These are phyloP conservation scores for Chouioia cunea DNA, from an alignment of 2,888 invertebrate genomes.

Conservation along the genomic window DNA sequence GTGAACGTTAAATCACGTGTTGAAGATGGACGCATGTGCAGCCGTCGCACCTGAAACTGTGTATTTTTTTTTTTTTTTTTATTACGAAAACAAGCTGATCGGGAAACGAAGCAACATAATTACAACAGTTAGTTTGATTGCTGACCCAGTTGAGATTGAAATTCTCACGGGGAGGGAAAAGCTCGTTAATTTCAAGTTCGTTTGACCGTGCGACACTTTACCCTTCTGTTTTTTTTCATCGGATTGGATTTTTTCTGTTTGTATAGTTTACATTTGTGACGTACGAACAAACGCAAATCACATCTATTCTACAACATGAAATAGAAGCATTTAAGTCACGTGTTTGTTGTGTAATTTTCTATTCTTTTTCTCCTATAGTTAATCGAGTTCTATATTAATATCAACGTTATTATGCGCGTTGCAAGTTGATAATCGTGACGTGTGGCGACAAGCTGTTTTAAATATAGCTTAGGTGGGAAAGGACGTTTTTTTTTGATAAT, in stretches of 20 bases:
- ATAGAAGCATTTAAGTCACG: background rate
- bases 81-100: too few relatives aligned
- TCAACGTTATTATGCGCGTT: background rate
- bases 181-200: conserved; percentile 19
- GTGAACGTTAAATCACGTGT: background rate
- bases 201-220: conserved; percentile 5
- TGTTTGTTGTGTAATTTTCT: background rate
- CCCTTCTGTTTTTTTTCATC: background rate
- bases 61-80: too few relatives aligned
- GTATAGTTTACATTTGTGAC: too few relatives aligned
- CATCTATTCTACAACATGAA: background rate
- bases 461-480: too few relatives aligned
- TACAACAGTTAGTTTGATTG: too few relatives aligned
- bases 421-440: background rate
- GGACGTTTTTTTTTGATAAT: too few relatives aligned
- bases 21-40: background rate
- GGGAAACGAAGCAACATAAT: too few relatives aligned
- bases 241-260: background rate
- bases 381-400: background rate
- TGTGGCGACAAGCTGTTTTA: background rate
- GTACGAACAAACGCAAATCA: too few relatives aligned
- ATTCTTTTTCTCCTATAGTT: background rate
- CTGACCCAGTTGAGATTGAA: too few relatives aligned
- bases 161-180: background rate
- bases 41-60: too few relatives aligned